Conservation (phyloP, 2,797 vertebrate species). For the Enteromius paludinosus region DNA sequence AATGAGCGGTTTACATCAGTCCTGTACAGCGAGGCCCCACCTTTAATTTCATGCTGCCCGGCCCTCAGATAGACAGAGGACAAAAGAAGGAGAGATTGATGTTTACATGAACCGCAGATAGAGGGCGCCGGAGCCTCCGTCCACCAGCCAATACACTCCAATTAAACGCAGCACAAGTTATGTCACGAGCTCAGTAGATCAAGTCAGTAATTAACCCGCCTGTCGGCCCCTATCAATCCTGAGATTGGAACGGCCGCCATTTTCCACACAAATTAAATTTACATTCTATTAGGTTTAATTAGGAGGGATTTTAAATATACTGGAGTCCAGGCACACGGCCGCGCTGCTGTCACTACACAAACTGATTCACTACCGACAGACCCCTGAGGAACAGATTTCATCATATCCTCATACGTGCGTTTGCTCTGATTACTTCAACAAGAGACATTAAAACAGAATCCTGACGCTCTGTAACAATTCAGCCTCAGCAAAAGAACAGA, state of each 20-base stretch:
- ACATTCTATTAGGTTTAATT: conserved; percentile 88
- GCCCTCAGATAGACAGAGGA: conserved; percentile 75
- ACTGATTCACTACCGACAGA: conserved; percentile 71
- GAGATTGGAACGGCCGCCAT: conserved; percentile 74
- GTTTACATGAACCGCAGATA: conserved; percentile 59
- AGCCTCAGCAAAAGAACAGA: background rate
- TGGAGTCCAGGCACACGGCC: conserved; percentile 76
- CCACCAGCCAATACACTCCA: conserved; percentile 77
- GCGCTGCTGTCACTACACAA: conserved; percentile 70
- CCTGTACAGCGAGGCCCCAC: conserved; percentile 72
- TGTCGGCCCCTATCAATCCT: conserved; percentile 81
- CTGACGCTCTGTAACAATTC: background rate
- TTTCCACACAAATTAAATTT: conserved; percentile 83
- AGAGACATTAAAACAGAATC: background rate
- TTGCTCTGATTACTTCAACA: background rate
- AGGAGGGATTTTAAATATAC: conserved; percentile 87
- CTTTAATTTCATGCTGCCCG: conserved; percentile 83
- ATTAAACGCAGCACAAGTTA: conserved; percentile 78
- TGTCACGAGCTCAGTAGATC: conserved; percentile 83
- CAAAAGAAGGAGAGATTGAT: conserved; percentile 80
- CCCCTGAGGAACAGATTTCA: conserved; percentile 24
- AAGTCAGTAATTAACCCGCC: conserved; percentile 85
- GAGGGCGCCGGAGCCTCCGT: conserved; percentile 66
- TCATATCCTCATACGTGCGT: background rate
- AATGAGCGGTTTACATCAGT: conserved; percentile 77